Conservation (phyloP, 2,888 invertebrate species). For the Mythimna lalbum region DNA sequence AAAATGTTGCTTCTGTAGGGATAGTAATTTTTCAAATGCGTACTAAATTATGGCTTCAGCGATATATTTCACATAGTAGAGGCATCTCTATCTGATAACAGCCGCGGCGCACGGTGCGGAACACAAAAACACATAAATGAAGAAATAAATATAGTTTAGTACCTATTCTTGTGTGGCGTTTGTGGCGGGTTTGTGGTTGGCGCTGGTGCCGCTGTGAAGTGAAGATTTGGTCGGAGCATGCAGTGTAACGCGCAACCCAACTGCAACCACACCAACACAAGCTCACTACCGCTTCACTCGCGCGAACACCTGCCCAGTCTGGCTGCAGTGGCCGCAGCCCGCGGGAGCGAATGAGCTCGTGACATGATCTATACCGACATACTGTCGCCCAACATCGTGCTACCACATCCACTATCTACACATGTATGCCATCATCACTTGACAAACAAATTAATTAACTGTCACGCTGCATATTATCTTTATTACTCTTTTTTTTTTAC, state of each 20-base stretch:
- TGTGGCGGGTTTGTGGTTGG: constrained; percentile 90
- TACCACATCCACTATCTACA: constrained; percentile 88
- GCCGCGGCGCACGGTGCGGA: constrained; percentile 88
- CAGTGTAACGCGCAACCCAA: constrained; percentile 97
- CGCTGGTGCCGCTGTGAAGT: constrained; percentile 90
- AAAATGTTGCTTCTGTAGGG: constrained; percentile 88
- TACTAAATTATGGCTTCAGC: constrained; percentile 83
- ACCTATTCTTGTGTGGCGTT: constrained; percentile 91
- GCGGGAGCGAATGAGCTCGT: constrained; percentile 54
- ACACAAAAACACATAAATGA: constrained; percentile 89
- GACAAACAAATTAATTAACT: constrained; percentile 86
- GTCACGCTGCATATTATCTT: constrained; percentile 68
- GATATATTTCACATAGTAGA: constrained; percentile 80
- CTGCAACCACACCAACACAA: constrained; percentile 94
- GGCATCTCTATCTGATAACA: constrained; percentile 85
- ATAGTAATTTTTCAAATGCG: constrained; percentile 81
- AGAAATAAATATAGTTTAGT: constrained; percentile 88
- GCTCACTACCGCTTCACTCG: constrained; percentile 83
- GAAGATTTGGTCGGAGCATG: constrained; percentile 94
- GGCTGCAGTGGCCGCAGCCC: constrained; percentile 71
- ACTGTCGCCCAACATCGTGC: constrained; percentile 71
- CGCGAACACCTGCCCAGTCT: constrained; percentile 59
- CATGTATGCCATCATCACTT: constrained; percentile 79
- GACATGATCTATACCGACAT: constrained; percentile 59
- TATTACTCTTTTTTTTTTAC: constrained; percentile 57